Evolutionary conservation across 2,113 vertebrate genomes (phyloP).

Genomic region (Pedetes capensis): DNA sequence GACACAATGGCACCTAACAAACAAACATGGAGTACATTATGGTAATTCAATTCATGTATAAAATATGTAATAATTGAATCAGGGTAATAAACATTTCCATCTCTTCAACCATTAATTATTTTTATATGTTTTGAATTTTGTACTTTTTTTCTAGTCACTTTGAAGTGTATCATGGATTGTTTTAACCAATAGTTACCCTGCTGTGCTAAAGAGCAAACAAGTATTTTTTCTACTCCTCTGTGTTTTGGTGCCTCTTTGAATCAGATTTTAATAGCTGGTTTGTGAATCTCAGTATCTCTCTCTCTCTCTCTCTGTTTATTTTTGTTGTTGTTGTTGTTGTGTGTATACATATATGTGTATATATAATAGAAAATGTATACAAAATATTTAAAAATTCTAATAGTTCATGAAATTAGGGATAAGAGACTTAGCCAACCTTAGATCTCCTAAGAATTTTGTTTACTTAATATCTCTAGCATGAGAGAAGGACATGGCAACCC

Average conservation of each 20-base stretch:
- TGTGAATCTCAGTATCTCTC: neutral
- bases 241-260: neutral
- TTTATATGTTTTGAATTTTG: neutral
- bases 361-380: neutral
- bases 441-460: neutral
- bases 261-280: neutral
- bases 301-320: too few relatives aligned
- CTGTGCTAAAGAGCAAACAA: neutral
- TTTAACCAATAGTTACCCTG: neutral
- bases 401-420: neutral
- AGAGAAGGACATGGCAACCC: too few relatives aligned
- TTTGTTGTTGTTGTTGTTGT: too few relatives aligned
- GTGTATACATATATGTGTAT: neutral
- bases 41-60: neutral
- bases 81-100: neutral
- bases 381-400: neutral
- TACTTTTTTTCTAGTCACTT: neutral
- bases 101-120: neutral
- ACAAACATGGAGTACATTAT: too few relatives aligned
- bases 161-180: neutral
- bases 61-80: neutral
- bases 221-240: neutral
- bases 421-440: neutral
- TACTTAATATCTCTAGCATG: neutral
- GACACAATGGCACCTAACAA: too few relatives aligned